Percentiles rank a stretch among this genome's conserved stretches.
These are phyloP conservation scores for Furcula furcula DNA, from an alignment of 2,888 invertebrate genomes.

Conservation along the genomic window DNA sequence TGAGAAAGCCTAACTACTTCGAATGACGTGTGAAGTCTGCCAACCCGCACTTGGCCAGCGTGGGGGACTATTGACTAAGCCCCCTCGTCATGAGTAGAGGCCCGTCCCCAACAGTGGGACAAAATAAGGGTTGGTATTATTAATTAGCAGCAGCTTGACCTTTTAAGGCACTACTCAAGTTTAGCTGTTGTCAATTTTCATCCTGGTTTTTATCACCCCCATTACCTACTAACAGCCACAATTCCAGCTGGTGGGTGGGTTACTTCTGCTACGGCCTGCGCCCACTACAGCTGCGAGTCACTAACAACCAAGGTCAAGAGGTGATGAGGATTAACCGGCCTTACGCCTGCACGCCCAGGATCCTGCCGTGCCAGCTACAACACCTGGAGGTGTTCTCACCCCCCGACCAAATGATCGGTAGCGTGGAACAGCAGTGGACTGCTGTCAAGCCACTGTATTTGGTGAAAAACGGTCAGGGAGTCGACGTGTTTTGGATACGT, in stretches of 20 bases:
- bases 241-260: conserved; percentile 64
- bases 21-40: too few species aligned
- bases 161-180: too few species aligned
- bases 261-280: conserved; percentile 67
- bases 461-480: conserved; percentile 86
- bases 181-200: too few species aligned
- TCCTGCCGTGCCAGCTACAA: conserved; percentile 91
- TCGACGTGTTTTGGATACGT: conserved; percentile 86
- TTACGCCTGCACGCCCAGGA: conserved; percentile 88
- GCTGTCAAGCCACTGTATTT: conserved; percentile 85
- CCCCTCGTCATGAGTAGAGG: too few species aligned
- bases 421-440: conserved; percentile 88
- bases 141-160: too few species aligned
- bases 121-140: too few species aligned
- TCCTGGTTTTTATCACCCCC: neutral
- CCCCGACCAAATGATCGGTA: conserved; percentile 84
- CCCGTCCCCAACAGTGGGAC: too few species aligned
- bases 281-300: conserved; percentile 56
- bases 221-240: neutral
- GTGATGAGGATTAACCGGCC: conserved; percentile 92
- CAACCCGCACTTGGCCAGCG: too few species aligned
- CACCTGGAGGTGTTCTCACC: conserved; percentile 87
- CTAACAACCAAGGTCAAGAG: conserved; percentile 47
- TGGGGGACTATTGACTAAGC: too few species aligned
- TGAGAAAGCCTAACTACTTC: too few species aligned